Evolutionary conservation across 2,888 invertebrate species (phyloP).

Genomic region (Anarsia innoxiella): DNA sequence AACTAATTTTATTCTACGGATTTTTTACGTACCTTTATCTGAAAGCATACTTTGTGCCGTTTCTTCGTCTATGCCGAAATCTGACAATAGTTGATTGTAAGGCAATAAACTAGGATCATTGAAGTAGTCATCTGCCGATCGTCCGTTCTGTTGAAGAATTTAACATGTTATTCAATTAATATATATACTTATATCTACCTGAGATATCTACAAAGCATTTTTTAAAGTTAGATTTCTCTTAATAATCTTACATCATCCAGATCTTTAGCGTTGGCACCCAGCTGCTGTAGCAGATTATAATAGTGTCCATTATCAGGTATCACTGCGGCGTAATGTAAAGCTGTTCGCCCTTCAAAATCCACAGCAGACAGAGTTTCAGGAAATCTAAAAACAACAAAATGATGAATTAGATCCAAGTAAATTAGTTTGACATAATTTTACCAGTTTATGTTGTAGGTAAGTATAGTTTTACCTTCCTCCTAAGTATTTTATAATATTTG

Average conservation of each 20-base stretch:
- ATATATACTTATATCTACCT: no score
- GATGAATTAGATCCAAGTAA: no score
- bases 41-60: conserved; percentile 80
- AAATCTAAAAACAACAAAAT: conserved; percentile 70
- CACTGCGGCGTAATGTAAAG: conserved; percentile 91
- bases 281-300: conserved; percentile 87
- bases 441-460: background rate
- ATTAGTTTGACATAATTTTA: background rate
- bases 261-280: conserved; percentile 89
- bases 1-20: conserved; percentile 2
- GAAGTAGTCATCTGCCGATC: conserved; percentile 86
- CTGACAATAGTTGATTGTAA: conserved; percentile 79
- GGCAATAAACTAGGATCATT: conserved; percentile 80
- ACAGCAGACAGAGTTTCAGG: conserved; percentile 89
- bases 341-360: conserved; percentile 88
- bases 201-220: no score
- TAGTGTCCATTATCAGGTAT: conserved; percentile 91
- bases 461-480: conserved; percentile 51
- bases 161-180: no score
- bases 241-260: conserved; percentile 86
- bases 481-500: conserved; percentile 82
- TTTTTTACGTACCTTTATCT: conserved; percentile 82
- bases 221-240: no score
- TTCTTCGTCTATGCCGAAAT: conserved; percentile 81
- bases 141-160: conserved; percentile 79